Base-by-base conservation (phyloP, 2,797 vertebrate species). In the Lepidocolaptes lacrymiger region DNA sequence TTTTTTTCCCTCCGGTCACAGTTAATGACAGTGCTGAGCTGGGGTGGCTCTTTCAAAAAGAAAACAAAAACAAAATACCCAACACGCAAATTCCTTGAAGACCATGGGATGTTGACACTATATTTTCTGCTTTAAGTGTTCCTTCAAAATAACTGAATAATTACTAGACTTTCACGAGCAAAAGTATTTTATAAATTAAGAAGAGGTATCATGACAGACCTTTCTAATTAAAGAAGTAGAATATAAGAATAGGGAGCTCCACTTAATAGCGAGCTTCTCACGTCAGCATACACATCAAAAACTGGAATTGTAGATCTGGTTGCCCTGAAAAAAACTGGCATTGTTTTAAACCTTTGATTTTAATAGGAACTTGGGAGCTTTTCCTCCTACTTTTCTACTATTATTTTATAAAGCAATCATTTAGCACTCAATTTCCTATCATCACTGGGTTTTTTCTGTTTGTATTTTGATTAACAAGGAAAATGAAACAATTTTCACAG, bases 391-490 rank as follows among this genome's bases (percentile, higher is more conserved):
- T 46, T 48, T 85, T 73, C 61, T 10, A 30, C 66, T 85, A 44
- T 56, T 81, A 37, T 39, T 86, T 83, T 51, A 49, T 46, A 83
- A 54, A 14, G 15, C 18, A 77, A 56, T 51, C 5, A 39, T 88
- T 93, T 91, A 63, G 13, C 58, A 52, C 89, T 85, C 43, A 87
- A 7, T 82, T 87, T 49, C 52, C 48, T 19, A 62, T 52, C 78
- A 80, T 56, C 6, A 8, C 26, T 63, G 7, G 0, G 66, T 76
- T 85, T 62, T 1, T 2, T 66, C 73, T 94, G 41, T 78, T 89
- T 92, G 22, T 16, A 27, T 95, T 84, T 89, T 83, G 43, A 85
- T 88, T 87, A 95, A 89, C 36, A 83, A 59, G 12, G 52, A 79
- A 87, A 73, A 12, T 39, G 64, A 80, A 85, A 76, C 20, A 46